phyloP scores from a whole-genome alignment of 1,140 invertebrate genomes.

The Neuroterus valhalla region DNA sequence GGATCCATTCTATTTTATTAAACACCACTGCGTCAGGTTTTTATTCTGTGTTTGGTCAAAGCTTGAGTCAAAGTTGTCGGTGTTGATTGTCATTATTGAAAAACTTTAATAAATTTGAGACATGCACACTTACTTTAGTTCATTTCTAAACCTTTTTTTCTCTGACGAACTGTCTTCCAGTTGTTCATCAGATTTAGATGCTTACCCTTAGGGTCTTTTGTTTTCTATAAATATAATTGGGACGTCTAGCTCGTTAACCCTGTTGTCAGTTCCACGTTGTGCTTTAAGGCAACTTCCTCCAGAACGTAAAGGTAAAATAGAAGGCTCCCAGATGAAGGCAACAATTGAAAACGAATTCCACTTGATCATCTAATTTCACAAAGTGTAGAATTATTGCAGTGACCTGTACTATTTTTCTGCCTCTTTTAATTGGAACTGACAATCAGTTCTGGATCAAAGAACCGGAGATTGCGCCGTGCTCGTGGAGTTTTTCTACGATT shows the following conservation, averaged over 20 bases:
- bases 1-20: not conserved
- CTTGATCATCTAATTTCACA: not conserved
- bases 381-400: not conserved
- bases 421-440: not conserved
- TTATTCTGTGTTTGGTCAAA: not conserved
- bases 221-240: not conserved
- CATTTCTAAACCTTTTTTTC: not conserved
- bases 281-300: not conserved
- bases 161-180: not conserved
- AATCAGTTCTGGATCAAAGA: constrained; percentile 9
- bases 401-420: not conserved
- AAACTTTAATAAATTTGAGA: too few relatives aligned
- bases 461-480: not conserved
- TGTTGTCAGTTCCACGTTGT: constrained; percentile 47
- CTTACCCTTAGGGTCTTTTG: constrained; percentile 34
- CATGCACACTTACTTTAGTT: too few relatives aligned
- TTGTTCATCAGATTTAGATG: not conserved
- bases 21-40: not conserved
- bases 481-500: not conserved
- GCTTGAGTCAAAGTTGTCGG: too few relatives aligned
- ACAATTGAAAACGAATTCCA: not conserved
- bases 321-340: not conserved
- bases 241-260: constrained; percentile 55
- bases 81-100: too few relatives aligned
- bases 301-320: not conserved